Evolutionary conservation across 2,888 invertebrate species (phyloP).

Genomic region (Euplagia quadripunctaria): DNA sequence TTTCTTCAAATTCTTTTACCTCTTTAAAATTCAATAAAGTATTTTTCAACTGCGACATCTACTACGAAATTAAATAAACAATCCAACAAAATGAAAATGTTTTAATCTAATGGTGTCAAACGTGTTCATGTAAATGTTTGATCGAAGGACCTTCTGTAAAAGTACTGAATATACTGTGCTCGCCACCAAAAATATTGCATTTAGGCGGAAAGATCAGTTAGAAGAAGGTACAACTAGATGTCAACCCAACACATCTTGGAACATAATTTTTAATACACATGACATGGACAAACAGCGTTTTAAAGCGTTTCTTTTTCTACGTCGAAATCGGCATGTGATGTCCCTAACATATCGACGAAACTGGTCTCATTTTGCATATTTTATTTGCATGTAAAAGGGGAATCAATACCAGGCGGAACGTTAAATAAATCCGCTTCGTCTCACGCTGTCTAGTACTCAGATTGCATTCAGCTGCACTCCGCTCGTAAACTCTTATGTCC

Average conservation of each 20-base stretch:
- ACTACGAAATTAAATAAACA: not conserved
- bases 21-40: too few relatives aligned
- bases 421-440: constrained; percentile 66
- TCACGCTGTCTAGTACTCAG: constrained; percentile 58
- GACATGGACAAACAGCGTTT: not conserved
- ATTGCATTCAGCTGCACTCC: constrained; percentile 66
- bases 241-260: not conserved
- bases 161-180: too few relatives aligned
- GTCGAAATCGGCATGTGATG: constrained; percentile 9
- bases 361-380: constrained; percentile 52
- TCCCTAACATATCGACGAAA: constrained; percentile 35
- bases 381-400: constrained; percentile 57
- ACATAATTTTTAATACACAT: not conserved
- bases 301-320: not conserved
- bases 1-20: too few relatives aligned
- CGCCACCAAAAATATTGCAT: not conserved
- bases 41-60: too few relatives aligned
- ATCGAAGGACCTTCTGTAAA: too few relatives aligned
- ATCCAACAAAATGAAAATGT: not conserved
- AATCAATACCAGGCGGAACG: constrained; percentile 62
- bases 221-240: not conserved
- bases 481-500: constrained; percentile 54
- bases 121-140: not conserved
- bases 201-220: not conserved
- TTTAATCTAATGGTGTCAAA: not conserved